Evolutionary conservation across 2,888 invertebrate species (phyloP), one percentile per base, ranked within the genome.

Genomic region (Agrilus cyanescens): DNA sequence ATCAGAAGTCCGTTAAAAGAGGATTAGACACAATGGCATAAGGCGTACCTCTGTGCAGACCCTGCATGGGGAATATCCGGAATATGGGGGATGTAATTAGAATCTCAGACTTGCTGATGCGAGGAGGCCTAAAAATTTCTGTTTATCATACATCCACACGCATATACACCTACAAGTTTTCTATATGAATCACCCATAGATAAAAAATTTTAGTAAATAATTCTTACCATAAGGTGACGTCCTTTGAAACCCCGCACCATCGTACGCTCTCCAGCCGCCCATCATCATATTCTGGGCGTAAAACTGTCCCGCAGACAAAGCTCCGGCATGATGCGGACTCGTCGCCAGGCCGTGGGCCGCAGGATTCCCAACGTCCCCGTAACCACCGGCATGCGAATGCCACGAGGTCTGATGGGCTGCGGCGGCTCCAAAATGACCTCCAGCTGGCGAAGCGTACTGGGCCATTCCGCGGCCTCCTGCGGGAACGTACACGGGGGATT

Each of bases 251-350:
- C 82, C 80, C 2, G 69, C 57, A 13, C 76, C 73, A 60, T 87
- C 87, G 70, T 87, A 87, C 12, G 75, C 71, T 53, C 85, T 75
- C 78, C 87, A 85, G 20, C 76, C 74, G 40, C 75, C 71, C 78
- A 81, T 80, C 58, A 85, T 81, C 63, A 84, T 79, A 66, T 86
- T 86, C 66, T 85, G 86, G 12, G 81, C 77, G 66, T 87, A 87
- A 55, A 87, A 84, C 49, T 82, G 83, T 40, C 70, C 70, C 2
- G 73, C 68, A 12, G 63, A 57, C 13, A 65, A 46, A 65, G 78
- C 61, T 61, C 75, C 68, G 69, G 68, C 49, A 57, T 67, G 64
- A 20, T 47, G 47, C 3, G 47, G 36, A 4, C 45, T 46, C 14
- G 48, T 41, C 1, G 41, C 46, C 15, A 72, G 58, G 12, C 66